Evolutionary conservation across 2,113 vertebrate genomes (phyloP), one percentile per base, ranked within the genome.

Genomic region (Ibidorhyncha struthersii): DNA sequence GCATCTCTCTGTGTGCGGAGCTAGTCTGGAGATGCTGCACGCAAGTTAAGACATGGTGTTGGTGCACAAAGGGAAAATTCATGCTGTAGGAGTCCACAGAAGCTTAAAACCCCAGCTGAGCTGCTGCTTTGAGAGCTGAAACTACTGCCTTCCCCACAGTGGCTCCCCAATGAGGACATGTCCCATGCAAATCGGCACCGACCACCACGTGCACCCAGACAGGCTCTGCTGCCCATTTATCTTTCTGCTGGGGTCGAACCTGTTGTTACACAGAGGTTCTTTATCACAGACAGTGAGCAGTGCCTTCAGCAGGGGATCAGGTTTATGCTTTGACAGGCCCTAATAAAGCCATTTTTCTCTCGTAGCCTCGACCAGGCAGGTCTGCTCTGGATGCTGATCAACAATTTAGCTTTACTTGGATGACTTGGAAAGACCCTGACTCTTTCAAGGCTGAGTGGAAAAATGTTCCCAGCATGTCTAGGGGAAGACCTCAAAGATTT

Each of bases 291-390:
- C 59, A 34, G 41, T 8, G 36, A 70, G 65, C 12, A 29, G 47
- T 8, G 22, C 76, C 86, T 80, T 56, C 89, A 87, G 73, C 61
- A 8, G 10, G 62, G 81, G 30, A 67, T 77, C 53, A 74, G 45
- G 9, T 79, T 41, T 87, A 41, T 73, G 81, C 71, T 92, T 63
- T 82, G 78, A 77, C 87, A 84, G 66, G 52, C 62, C 73, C 78
- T 91, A 94, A 97, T 94, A 91, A 96, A 93, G 49, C 78, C 49
- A 95, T 96, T 96, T 95, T 93, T 96, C 95, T 95, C 58, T 50
- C 0, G 0, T 66, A 82, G 8, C 49, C 86, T 85, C 3, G 0
- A 53, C 50, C 62, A 65, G 83, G 74, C 93, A 90, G 84, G 78
- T 67, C 94, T 95, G 89, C 65, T 95, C 69, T 74, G 92, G 92